These are phyloP conservation scores for Caenorhabditis tropicalis DNA, from an alignment of 1,140 invertebrate genomes.

Conservation along the genomic window DNA sequence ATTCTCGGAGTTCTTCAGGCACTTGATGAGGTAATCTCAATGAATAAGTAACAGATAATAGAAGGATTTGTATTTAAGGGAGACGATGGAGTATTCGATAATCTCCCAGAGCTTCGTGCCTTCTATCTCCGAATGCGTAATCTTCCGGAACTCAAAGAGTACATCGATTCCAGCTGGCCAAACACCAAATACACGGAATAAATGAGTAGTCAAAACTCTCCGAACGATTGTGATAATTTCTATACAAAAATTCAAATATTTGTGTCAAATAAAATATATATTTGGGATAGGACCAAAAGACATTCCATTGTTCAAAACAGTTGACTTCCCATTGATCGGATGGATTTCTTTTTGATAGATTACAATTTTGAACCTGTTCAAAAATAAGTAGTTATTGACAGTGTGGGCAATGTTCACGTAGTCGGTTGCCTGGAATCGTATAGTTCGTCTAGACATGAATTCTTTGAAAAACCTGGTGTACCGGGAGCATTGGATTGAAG, in stretches of 20 bases:
- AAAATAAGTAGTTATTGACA: conserved; percentile 39
- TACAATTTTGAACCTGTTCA: background rate
- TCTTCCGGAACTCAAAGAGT: conserved; percentile 10
- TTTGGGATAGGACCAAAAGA: background rate
- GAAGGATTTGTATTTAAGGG: background rate
- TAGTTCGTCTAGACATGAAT: background rate
- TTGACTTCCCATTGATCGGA: background rate
- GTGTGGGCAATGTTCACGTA: conserved; percentile 31
- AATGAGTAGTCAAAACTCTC: background rate
- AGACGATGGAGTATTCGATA: background rate
- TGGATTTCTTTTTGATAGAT: background rate
- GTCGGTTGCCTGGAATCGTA: conserved; percentile 28
- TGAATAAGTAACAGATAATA: background rate
- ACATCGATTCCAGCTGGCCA: conserved; percentile 42
- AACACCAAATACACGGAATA: conserved; percentile 13
- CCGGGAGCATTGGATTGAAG: conserved; percentile 48
- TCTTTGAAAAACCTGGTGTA: background rate
- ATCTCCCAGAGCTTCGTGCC: background rate
- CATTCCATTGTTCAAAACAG: background rate
- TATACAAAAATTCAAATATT: background rate
- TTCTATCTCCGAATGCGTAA: conserved; percentile 44
- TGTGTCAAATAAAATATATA: background rate
- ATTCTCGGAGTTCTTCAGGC: background rate
- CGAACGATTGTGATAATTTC: background rate
- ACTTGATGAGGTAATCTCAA: background rate